Evolutionary conservation across 2,888 invertebrate species (phyloP), one percentile per base, ranked within the genome.

Genomic region (Epinotia bilunana): DNA sequence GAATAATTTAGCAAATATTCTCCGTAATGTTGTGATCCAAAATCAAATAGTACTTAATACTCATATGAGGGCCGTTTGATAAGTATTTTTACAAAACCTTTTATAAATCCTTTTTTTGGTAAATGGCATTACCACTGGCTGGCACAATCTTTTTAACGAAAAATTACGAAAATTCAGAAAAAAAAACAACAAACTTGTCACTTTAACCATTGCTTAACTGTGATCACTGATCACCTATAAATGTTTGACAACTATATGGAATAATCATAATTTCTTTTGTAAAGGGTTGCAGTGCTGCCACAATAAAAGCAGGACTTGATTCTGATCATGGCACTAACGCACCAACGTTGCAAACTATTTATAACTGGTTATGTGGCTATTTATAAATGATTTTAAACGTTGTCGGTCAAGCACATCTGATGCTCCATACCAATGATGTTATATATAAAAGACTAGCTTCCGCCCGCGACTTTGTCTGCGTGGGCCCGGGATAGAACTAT

Each of bases 291-390:
- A 39, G 33, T 61, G 61, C 39, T 33, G 61, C 39, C 61, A 61
- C 61, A 5, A 33, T 18, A 68, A 53, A 57, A 70, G 60, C 18
- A 2, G 46, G 20, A 23, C 46, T 64, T 62, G 28, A 33, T 33
- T 62, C 62, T 33, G 62, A 1, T 64, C 43, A 64, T 9, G 64
- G 64, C 53, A 64, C 18, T 64, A 64, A 64, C 20, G 64, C 64
- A 64, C 64, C 64, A 12, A 12, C 12, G 49, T 64, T 64, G 64
- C 64, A 64, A 28, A 64, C 49, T 12, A 28, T 64, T 64, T 64
- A 64, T n/a, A 49, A 64, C 64, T 49, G 20, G 49, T 23, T 64
- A n/a, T n/a, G n/a, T n/a, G n/a, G n/a, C n/a, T n/a, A n/a, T n/a
- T n/a, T n/a, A n/a, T n/a, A 53, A 46, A 64, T 46, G 46, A 64